Conservation (phyloP, 2,113 vertebrate genomes). For the Brienomyrus brachyistius region DNA sequence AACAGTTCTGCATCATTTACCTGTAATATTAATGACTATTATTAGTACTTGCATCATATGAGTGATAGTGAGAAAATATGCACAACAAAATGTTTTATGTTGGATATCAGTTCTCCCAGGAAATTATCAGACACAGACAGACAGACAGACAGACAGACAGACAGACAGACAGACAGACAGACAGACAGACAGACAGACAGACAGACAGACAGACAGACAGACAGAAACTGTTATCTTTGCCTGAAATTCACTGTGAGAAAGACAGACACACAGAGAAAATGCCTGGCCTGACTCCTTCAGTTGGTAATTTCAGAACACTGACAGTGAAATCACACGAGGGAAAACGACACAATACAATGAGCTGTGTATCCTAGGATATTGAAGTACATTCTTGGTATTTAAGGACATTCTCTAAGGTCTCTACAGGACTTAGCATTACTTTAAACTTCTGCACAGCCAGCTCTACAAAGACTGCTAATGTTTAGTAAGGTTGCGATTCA, state of each 20-base stretch:
- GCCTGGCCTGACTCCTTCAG: not conserved
- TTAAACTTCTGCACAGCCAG: not conserved
- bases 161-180: not conserved
- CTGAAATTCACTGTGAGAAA: not conserved
- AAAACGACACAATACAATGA: not conserved
- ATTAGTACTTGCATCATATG: not conserved
- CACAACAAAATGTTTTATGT: not conserved
- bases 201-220: no score
- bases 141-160: not conserved
- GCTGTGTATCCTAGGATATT: not conserved
- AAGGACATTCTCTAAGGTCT: not conserved
- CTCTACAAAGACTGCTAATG: not conserved
- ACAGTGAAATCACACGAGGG: not conserved
- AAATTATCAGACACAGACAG: not conserved
- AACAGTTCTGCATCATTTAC: not conserved
- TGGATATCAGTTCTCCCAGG: not conserved
- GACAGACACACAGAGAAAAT: not conserved
- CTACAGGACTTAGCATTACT: not conserved
- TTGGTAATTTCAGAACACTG: not conserved
- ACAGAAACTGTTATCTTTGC: not conserved
- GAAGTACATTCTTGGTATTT: not conserved
- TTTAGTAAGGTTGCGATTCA: not conserved
- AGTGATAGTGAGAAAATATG: not conserved
- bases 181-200: not conserved
- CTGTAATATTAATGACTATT: not conserved